Evolutionary conservation across 92 coral and sea anemone genomes (phyloP).

Genomic region (Zoanthus solanderi): DNA sequence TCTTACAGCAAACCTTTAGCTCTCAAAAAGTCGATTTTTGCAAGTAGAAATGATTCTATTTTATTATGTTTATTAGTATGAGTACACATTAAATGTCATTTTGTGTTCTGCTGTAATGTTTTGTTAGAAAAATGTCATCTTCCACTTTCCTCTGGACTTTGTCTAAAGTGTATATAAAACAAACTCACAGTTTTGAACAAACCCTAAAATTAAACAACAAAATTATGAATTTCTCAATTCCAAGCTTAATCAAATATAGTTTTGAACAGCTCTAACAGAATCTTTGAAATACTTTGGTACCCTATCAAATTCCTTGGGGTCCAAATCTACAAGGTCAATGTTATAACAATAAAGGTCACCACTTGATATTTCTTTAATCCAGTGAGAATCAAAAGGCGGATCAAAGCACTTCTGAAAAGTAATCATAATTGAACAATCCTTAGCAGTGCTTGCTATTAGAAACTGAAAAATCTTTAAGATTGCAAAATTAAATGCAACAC

Average conservation of each 20-base stretch:
- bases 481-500: constrained; percentile 33
- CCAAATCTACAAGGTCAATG: constrained; percentile 91
- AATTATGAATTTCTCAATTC: neutral
- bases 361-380: constrained; percentile 37
- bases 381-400: constrained; percentile 30
- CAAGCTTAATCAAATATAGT: constrained; percentile 40
- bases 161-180: no score
- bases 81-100: no score
- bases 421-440: constrained; percentile 92
- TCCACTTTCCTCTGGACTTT: no score
- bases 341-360: constrained; percentile 64
- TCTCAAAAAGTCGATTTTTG: no score
- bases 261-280: constrained; percentile 62
- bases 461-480: constrained; percentile 74
- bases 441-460: constrained; percentile 87
- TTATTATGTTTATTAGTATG: no score
- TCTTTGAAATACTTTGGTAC: constrained; percentile 84
- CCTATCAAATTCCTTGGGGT: constrained; percentile 85
- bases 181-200: no score
- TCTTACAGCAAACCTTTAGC: no score
- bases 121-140: no score
- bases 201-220: no score
- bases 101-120: no score
- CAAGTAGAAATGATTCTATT: no score
- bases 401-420: constrained; percentile 69